Conservation (phyloP, 2,113 vertebrate species). For the Mionectes macconnelli region DNA sequence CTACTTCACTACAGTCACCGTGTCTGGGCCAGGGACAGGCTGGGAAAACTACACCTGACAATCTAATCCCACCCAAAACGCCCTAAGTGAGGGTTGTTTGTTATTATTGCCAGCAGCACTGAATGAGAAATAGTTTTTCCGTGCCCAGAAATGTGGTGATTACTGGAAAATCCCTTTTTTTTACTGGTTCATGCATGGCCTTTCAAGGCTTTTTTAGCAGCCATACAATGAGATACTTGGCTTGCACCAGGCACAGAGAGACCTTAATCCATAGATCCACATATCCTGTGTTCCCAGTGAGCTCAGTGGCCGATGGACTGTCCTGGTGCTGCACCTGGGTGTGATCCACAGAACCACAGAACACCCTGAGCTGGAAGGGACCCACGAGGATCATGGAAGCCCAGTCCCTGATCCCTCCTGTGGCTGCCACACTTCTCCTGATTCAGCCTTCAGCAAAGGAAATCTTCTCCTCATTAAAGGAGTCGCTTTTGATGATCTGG, state of each 20-base stretch:
- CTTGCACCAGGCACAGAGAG: not conserved
- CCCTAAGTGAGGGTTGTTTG: not conserved
- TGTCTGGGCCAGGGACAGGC: not conserved
- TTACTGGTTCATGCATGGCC: not conserved
- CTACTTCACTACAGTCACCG: not conserved
- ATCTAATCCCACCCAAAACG: not conserved
- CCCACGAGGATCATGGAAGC: not conserved
- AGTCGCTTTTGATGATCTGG: not conserved
- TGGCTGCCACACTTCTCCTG: not conserved
- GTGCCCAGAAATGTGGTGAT: not conserved
- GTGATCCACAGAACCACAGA: not conserved
- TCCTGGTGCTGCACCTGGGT: not conserved
- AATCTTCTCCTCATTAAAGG: not conserved
- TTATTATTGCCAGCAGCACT: not conserved
- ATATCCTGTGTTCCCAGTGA: not conserved
- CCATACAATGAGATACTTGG: not conserved
- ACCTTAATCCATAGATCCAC: rapidly evolving
- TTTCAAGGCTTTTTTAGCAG: not conserved
- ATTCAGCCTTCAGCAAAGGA: not conserved
- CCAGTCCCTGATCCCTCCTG: not conserved
- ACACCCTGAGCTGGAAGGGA: not conserved
- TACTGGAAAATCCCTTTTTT: not conserved
- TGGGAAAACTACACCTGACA: not conserved
- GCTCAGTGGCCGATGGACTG: not conserved
- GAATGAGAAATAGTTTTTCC: not conserved